Evolutionary conservation across 2,888 invertebrate species (phyloP).

Genomic region (Branchellion lobata): DNA sequence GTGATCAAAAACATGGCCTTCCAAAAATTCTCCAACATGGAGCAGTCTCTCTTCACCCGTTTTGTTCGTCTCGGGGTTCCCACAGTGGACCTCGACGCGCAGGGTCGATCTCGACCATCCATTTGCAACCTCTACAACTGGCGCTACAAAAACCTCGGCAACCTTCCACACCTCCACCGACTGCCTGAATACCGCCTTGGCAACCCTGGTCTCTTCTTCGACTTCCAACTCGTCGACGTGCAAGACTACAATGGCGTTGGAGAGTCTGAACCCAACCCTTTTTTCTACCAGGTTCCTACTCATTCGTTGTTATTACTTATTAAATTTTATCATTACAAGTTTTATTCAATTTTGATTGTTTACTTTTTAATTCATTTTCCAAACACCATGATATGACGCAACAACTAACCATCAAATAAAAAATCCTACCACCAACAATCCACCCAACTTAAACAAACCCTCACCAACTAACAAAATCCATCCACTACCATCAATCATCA

Average conservation of each 20-base stretch:
- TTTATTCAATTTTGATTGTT: not conserved
- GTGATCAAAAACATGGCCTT: constrained; percentile 99
- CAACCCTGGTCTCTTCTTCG: constrained; percentile 87
- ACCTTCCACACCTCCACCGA: constrained; percentile 82
- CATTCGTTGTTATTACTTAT: not conserved
- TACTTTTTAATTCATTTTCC: not conserved
- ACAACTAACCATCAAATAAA: no score
- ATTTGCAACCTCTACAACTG: constrained; percentile 92
- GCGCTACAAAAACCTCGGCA: constrained; percentile 92
- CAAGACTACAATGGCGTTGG: constrained; percentile 94
- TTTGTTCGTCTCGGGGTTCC: constrained; percentile 94
- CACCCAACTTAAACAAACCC: no score
- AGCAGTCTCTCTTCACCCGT: constrained; percentile 94
- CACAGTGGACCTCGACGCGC: constrained; percentile 93
- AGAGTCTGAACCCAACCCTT: constrained; percentile 95
- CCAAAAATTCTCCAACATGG: constrained; percentile 99
- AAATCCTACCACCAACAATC: no score
- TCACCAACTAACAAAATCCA: no score
- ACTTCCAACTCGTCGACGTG: constrained; percentile 94
- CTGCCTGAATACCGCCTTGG: constrained; percentile 82
- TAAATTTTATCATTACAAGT: not conserved
- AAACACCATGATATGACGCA: no score
- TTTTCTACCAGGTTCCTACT: constrained; percentile 87
- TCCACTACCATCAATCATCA: no score
- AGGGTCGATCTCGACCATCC: constrained; percentile 74